phyloP scores from a whole-genome alignment of 1,140 invertebrate species.

The Spodoptera litura region DNA sequence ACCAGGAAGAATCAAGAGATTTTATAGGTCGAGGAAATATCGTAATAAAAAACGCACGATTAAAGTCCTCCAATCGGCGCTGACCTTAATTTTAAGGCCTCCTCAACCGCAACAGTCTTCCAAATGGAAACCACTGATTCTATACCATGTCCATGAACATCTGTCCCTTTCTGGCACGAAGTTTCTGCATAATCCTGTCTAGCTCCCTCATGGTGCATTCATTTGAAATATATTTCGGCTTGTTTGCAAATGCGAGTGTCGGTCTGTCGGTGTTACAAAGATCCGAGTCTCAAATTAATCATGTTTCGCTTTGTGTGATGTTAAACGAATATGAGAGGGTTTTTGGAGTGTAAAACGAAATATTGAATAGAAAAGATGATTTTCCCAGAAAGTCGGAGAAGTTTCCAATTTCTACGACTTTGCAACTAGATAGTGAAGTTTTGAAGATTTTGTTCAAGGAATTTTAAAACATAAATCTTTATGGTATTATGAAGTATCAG shows the following conservation, averaged over 20 bases:
- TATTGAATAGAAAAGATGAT: slow-evolving; percentile 25
- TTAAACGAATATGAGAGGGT: slow-evolving; percentile 26
- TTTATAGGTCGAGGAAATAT: slow-evolving; percentile 19
- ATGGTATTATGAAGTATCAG: neutral
- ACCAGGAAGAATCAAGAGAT: neutral
- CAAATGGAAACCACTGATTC: slow-evolving; percentile 63
- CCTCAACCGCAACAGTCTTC: slow-evolving; percentile 57
- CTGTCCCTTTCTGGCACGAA: slow-evolving; percentile 34
- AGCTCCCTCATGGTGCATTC: slow-evolving; percentile 51
- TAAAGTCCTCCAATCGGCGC: slow-evolving; percentile 16
- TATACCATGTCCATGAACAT: slow-evolving; percentile 59
- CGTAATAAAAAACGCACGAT: slow-evolving; percentile 30
- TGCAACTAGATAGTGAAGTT: slow-evolving; percentile 21
- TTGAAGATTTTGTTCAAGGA: slow-evolving; percentile 12
- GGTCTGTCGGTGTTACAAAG: slow-evolving; percentile 35
- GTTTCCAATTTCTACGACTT: slow-evolving; percentile 18
- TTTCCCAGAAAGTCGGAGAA: slow-evolving; percentile 19
- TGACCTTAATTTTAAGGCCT: slow-evolving; percentile 46
- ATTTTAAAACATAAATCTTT: slow-evolving; percentile 34
- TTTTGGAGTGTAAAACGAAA: slow-evolving; percentile 37
- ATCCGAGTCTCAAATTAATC: slow-evolving; percentile 38
- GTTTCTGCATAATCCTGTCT: neutral
- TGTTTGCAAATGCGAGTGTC: slow-evolving; percentile 15
- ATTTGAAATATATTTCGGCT: slow-evolving; percentile 49
- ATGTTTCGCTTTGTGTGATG: slow-evolving; percentile 33